Conservation (phyloP, 2,797 vertebrate species). For the Gallinago stenura region DNA sequence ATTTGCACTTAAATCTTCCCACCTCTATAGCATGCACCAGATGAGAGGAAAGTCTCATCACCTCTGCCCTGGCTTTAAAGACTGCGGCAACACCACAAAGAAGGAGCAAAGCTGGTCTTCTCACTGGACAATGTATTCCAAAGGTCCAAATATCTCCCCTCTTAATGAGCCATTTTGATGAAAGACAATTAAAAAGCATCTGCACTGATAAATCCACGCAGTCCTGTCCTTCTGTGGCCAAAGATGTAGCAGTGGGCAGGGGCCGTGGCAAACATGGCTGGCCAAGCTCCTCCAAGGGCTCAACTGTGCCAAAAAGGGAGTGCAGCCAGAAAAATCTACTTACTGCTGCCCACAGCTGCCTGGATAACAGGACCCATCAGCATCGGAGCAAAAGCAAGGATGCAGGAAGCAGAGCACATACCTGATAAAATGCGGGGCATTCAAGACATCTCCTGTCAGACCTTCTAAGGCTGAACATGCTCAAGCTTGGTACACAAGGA, state of each 20-base stretch:
- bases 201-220: not conserved
- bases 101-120: not conserved
- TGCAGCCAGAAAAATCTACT: not conserved
- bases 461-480: not conserved
- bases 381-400: not conserved
- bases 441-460: not conserved
- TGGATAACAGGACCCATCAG: not conserved
- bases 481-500: not conserved
- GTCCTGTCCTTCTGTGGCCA: not conserved
- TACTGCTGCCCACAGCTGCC: not conserved
- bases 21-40: not conserved
- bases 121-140: not conserved
- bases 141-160: rapidly evolving
- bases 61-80: not conserved
- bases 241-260: not conserved
- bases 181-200: not conserved
- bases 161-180: not conserved
- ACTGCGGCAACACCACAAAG: not conserved
- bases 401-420: not conserved
- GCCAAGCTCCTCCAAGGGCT: not conserved
- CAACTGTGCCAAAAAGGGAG: not conserved
- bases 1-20: not conserved
- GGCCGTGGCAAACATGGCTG: rapidly evolving
- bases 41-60: not conserved
- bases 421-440: not conserved